Evolutionary conservation across 2,888 invertebrate species (phyloP).

Genomic region (Syritta pipiens): DNA sequence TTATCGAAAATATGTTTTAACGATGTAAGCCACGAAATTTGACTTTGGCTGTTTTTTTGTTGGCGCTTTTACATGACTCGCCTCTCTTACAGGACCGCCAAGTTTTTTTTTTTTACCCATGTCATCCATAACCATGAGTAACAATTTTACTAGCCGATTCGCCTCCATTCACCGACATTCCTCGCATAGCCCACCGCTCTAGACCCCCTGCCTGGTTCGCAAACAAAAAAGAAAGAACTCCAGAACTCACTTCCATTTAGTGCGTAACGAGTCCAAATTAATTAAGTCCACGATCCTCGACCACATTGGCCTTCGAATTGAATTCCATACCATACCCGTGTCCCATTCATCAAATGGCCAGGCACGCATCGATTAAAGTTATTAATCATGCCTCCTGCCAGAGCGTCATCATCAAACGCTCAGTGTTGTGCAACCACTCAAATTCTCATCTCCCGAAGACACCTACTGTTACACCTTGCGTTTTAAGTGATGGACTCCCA

Average conservation of each 20-base stretch:
- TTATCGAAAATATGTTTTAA: no score
- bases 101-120: no score
- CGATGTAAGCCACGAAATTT: no score
- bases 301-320: neutral
- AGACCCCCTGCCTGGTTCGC: no score
- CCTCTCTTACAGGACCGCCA: no score
- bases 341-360: constrained; percentile 38
- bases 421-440: constrained; percentile 34
- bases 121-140: no score
- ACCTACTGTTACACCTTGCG: constrained; percentile 57
- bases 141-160: no score
- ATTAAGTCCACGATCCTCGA: constrained; percentile 5
- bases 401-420: constrained; percentile 32
- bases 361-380: constrained; percentile 43
- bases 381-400: constrained; percentile 45
- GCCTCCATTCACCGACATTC: no score
- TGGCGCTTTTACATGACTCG: no score
- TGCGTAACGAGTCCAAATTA: constrained; percentile 19
- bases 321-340: constrained; percentile 10
- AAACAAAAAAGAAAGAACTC: no score
- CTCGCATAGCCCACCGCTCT: no score
- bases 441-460: constrained; percentile 40
- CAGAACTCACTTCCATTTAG: neutral
- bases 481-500: constrained; percentile 43
- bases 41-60: no score